Evolutionary conservation across 2,888 invertebrate species (phyloP).

Genomic region (Buathra laborator): DNA sequence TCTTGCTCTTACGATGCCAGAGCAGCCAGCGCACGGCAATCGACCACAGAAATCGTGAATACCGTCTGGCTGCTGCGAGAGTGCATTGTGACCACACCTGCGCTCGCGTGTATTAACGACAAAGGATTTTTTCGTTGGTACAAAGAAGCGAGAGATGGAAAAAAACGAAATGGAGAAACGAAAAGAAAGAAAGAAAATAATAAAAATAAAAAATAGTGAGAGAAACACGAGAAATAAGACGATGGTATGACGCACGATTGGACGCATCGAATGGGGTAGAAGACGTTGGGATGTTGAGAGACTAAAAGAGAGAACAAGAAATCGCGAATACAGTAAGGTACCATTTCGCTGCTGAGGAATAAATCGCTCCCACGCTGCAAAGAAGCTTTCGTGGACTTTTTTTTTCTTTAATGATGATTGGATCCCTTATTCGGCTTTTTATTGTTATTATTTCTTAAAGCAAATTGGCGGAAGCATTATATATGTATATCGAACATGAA

Average conservation of each 20-base stretch:
- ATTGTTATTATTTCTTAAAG: background rate
- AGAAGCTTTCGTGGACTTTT: background rate
- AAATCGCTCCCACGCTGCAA: constrained; percentile 50
- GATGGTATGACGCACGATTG: constrained; percentile 14
- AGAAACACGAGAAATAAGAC: constrained; percentile 29
- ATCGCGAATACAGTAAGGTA: background rate
- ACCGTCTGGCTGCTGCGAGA: constrained; percentile 74
- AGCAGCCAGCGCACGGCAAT: background rate
- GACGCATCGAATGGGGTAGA: constrained; percentile 22
- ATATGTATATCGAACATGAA: too few species aligned
- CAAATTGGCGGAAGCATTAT: too few species aligned
- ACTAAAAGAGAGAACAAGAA: background rate
- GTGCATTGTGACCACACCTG: constrained; percentile 78
- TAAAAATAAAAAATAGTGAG: constrained; percentile 23
- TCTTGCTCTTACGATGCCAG: constrained; percentile 8
- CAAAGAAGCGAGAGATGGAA: constrained; percentile 49
- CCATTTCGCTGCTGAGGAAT: background rate
- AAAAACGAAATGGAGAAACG: constrained; percentile 44
- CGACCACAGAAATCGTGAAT: constrained; percentile 70
- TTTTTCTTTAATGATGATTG: background rate
- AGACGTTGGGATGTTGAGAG: background rate
- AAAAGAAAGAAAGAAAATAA: background rate
- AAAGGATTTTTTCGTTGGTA: constrained; percentile 65
- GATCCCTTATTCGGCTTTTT: background rate
- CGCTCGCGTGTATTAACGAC: constrained; percentile 68